These are phyloP conservation scores for Myotis brandtii DNA, from an alignment of 2,113 vertebrate genomes.

Conservation along the genomic window DNA sequence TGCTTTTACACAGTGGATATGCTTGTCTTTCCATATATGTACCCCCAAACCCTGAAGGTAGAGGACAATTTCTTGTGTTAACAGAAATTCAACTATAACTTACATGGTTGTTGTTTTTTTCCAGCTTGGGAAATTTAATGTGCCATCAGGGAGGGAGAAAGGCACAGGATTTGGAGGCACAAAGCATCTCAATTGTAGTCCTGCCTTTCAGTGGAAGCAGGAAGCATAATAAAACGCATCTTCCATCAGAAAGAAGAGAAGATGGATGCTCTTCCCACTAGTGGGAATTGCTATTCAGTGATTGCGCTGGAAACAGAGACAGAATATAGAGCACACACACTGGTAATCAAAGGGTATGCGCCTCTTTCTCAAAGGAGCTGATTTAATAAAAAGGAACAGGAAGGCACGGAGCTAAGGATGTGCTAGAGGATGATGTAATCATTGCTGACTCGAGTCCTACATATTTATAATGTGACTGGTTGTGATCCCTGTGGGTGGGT, in stretches of 20 bases:
- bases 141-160: slow-evolving; percentile 40
- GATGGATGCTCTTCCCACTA: slow-evolving; percentile 19
- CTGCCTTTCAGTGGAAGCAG: slow-evolving; percentile 65
- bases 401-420: slow-evolving; percentile 42
- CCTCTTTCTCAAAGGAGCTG: slow-evolving; percentile 61
- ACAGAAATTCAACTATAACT: slow-evolving; percentile 11
- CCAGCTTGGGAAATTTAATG: slow-evolving; percentile 65
- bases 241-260: slow-evolving; percentile 61
- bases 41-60: neutral
- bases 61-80: slow-evolving; percentile 11
- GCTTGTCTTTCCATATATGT: neutral
- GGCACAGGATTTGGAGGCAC: slow-evolving; percentile 32
- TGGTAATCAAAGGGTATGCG: neutral
- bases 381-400: slow-evolving; percentile 58
- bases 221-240: slow-evolving; percentile 69
- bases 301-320: neutral
- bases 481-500: slow-evolving; percentile 73
- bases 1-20: neutral
- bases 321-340: neutral
- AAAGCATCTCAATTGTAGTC: slow-evolving; percentile 53
- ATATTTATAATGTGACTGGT: slow-evolving; percentile 76
- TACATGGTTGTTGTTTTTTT: neutral
- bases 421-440: slow-evolving; percentile 70
- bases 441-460: slow-evolving; percentile 66
- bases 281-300: neutral